Conservation (phyloP, 2,113 vertebrate species). For the Leptocoma aspasia region DNA sequence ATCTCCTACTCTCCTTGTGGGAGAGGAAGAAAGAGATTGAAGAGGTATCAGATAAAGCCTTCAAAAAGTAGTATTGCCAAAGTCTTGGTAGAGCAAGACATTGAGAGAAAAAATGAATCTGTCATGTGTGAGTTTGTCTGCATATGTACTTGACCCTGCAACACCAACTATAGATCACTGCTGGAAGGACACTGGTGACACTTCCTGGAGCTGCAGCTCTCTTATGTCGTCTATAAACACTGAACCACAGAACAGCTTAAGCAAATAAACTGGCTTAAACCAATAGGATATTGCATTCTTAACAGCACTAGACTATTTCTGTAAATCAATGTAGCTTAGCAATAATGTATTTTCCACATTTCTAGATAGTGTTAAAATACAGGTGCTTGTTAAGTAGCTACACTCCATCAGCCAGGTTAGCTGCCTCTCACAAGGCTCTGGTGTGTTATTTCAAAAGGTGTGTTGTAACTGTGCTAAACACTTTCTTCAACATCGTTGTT, state of each 20-base stretch:
- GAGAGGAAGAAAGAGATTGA: not conserved
- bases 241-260: not conserved
- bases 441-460: not conserved
- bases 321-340: not conserved
- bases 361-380: not conserved
- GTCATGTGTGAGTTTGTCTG: not conserved
- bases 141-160: not conserved
- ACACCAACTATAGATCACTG: not conserved
- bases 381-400: not conserved
- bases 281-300: not conserved
- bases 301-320: not conserved
- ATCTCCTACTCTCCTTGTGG: too few relatives aligned
- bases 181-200: not conserved
- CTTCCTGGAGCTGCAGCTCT: not conserved
- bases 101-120: not conserved
- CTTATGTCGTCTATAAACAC: not conserved
- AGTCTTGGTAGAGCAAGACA: not conserved
- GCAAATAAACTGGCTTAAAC: not conserved
- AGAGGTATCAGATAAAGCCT: not conserved
- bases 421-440: not conserved
- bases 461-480: not conserved
- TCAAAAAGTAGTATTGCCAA: not conserved
- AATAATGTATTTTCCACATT: not conserved
- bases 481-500: not conserved
- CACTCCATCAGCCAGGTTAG: not conserved